Conservation (phyloP, 2,888 invertebrate species). For the Clusia tigrina region DNA sequence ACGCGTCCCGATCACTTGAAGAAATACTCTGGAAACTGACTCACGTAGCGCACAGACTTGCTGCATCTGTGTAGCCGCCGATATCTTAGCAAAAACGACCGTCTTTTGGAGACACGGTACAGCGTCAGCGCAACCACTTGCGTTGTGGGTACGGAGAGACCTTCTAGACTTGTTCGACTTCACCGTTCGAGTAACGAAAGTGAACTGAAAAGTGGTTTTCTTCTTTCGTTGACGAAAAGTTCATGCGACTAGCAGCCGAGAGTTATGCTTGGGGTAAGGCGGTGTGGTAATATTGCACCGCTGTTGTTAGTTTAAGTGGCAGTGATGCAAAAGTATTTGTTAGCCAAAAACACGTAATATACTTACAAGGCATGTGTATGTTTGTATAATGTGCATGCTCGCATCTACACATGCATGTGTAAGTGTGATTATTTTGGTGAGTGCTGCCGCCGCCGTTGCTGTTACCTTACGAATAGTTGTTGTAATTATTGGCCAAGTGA, state of each 20-base stretch:
- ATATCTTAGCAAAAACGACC: too few relatives aligned
- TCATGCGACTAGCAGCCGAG: constrained; percentile 21
- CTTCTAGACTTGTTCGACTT: constrained; percentile 35
- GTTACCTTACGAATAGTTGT: constrained; percentile 34
- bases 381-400: constrained; percentile 2
- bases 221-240: constrained; percentile 42
- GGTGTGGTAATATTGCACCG: background rate
- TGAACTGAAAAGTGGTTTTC: constrained; percentile 53
- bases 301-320: background rate
- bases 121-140: constrained; percentile 16
- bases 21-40: constrained; percentile 56
- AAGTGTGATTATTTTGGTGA: background rate
- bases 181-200: constrained; percentile 50
- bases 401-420: background rate
- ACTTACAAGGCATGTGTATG: background rate
- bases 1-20: constrained; percentile 59
- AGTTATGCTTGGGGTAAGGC: background rate
- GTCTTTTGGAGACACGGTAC: too few relatives aligned
- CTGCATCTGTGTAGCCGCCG: too few relatives aligned
- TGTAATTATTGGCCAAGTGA: constrained; percentile 37
- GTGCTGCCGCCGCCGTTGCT: constrained; percentile 23
- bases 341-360: constrained; percentile 22
- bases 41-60: constrained; percentile 51
- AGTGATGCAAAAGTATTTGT: constrained; percentile 16
- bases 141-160: background rate